Base-by-base conservation (phyloP, 2,797 vertebrate genomes). In the Bovichtus variegatus region DNA sequence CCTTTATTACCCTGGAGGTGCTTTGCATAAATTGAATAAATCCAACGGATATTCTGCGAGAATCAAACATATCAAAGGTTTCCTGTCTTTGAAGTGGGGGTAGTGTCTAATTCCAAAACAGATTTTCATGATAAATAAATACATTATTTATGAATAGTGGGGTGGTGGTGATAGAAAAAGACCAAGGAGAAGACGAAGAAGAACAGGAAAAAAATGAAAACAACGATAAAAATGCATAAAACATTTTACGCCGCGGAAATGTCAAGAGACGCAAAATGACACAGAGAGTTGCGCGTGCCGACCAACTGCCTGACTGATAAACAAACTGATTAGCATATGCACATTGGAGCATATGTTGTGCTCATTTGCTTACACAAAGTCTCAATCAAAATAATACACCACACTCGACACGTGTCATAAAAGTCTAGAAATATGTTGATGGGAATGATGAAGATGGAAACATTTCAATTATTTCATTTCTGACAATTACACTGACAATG, bases 11-110 rank as follows among this genome's bases (percentile, higher is more conserved):
- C 94, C 94, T 91, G 80, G 92, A 95, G 94, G 94, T 95, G 90
- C 92, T 95, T 95, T 95, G 95, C 95, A 96, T 96, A 95, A 95
- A 96, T 94, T 94, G 93, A 95, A 96, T 95, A 95, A 95, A 95
- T 95, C 94, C 91, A 87, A 85, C 87, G 86, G 90, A 93, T 94
- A 95, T 92, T 95, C 92, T 31, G 90, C 59, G 65, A 93, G 90
- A 95, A 94, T 95, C 94, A 95, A 93, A 95, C 94, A 95, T 95
- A 94, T 96, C 95, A 96, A 96, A 95, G 95, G 93, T 95, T 95
- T 92, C 90, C 93, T 90, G 93, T 95, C 95, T 96, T 96, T 96
- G 95, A 96, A 94, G 95, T 96, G 93, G 88, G 92, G 91, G 85
- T 91, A 91, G 93, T 89, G 87, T 95, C 91, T 96, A 95, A 96